Conservation (phyloP, 1,140 invertebrate genomes). For the Ylistrum balloti region DNA sequence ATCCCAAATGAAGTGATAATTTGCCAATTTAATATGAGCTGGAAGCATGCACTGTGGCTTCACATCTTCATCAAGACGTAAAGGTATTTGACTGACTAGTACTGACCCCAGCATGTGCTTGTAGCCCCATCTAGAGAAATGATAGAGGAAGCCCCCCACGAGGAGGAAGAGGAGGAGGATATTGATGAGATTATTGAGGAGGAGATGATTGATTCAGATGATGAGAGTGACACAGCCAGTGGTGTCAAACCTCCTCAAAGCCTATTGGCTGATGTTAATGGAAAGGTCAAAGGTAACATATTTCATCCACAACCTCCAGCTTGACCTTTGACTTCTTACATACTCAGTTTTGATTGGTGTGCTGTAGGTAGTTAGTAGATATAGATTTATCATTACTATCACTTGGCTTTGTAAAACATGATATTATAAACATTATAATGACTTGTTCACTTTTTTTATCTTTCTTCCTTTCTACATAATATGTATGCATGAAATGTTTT, state of each 20-base stretch:
- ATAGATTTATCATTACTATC: neutral
- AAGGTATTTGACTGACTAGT: neutral
- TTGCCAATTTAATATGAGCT: neutral
- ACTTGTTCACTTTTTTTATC: neutral
- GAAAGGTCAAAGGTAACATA: conserved; percentile 19
- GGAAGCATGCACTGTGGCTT: neutral
- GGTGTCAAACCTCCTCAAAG: conserved; percentile 32
- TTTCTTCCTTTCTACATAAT: neutral
- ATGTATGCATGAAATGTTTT: too few relatives aligned
- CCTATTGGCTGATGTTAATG: neutral
- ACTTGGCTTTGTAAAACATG: neutral
- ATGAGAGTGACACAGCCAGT: conserved; percentile 14
- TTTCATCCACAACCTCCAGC: conserved; percentile 17
- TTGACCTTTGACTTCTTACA: conserved; percentile 2
- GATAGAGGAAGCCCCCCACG: neutral
- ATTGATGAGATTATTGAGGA: neutral
- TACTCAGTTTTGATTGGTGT: neutral
- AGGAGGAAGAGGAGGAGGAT: neutral
- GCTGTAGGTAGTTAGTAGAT: neutral
- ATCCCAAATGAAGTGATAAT: neutral
- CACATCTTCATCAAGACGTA: neutral
- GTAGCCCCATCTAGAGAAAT: conserved; percentile 15
- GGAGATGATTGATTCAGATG: conserved; percentile 9
- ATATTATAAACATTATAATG: neutral
- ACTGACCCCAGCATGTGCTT: conserved; percentile 24